These are phyloP conservation scores for Cheilosia scutellata DNA, from an alignment of 2,888 invertebrate species.

Conservation along the genomic window DNA sequence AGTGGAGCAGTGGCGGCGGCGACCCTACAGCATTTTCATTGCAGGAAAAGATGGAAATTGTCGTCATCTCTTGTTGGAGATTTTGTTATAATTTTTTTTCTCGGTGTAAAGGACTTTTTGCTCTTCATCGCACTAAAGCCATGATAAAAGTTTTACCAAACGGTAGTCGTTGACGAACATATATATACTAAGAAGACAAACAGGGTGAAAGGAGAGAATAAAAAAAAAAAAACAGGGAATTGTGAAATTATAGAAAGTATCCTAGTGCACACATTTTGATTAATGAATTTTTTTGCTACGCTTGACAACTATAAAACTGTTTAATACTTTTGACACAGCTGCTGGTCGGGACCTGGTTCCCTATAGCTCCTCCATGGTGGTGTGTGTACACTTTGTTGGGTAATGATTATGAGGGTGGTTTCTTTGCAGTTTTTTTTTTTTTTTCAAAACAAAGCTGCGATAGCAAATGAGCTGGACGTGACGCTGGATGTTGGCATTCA, in stretches of 20 bases:
- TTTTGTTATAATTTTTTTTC: neutral
- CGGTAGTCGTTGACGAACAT: neutral
- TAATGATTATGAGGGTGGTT: constrained; percentile 41
- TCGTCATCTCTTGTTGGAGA: constrained; percentile 39
- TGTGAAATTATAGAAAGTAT: constrained; percentile 60
- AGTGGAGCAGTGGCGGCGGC: constrained; percentile 32
- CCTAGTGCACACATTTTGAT: constrained; percentile 62
- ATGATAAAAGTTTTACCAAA: constrained; percentile 43
- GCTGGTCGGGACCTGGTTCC: constrained; percentile 11
- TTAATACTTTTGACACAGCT: constrained; percentile 72
- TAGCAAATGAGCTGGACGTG: constrained; percentile 60
- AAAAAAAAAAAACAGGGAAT: neutral
- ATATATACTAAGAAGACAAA: constrained; percentile 21
- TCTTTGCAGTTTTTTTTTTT: constrained; percentile 28
- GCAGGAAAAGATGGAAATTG: constrained; percentile 45
- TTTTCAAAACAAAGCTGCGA: constrained; percentile 45
- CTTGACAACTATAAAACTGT: constrained; percentile 73
- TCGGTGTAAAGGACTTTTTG: constrained; percentile 27
- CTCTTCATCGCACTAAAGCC: neutral
- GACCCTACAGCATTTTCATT: constrained; percentile 14
- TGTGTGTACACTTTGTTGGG: constrained; percentile 20
- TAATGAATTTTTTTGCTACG: constrained; percentile 70
- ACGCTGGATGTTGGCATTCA: constrained; percentile 34
- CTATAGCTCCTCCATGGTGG: neutral
- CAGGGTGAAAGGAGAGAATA: constrained; percentile 9